Percentiles rank a stretch among this genome's conserved stretches.
Conservation (phyloP, 2,113 vertebrate species). For the Nerophis lumbriciformis region DNA sequence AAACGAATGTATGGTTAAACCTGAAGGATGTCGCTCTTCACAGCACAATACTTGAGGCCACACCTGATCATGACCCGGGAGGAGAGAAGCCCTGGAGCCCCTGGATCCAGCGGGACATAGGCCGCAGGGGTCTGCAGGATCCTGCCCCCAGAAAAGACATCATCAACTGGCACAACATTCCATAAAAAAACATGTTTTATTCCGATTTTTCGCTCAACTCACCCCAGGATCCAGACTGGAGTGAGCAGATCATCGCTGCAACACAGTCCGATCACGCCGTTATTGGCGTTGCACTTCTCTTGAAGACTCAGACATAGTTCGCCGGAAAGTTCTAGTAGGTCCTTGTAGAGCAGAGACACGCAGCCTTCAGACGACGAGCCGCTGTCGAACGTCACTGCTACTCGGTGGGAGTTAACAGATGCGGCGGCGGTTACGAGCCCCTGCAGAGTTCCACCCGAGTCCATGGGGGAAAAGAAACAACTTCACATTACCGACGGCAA, state of each 20-base stretch:
- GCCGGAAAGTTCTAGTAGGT: constrained; percentile 47
- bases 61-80: constrained; percentile 76
- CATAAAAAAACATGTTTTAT: too few relatives aligned
- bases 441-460: constrained; percentile 63
- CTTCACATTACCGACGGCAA: not conserved
- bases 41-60: constrained; percentile 76
- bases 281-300: constrained; percentile 37
- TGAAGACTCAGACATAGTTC: constrained; percentile 71
- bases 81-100: constrained; percentile 70
- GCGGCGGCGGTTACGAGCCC: constrained; percentile 73
- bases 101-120: constrained; percentile 85
- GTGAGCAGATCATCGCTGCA: constrained; percentile 78
- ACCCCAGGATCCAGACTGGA: constrained; percentile 91
- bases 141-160: constrained; percentile 52
- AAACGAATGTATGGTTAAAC: constrained; percentile 55
- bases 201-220: constrained; percentile 25
- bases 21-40: constrained; percentile 78
- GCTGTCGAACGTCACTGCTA: constrained; percentile 77
- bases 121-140: constrained; percentile 85
- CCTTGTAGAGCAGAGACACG: constrained; percentile 60
- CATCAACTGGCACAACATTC: not conserved
- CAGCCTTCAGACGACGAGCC: constrained; percentile 35
- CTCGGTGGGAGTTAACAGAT: constrained; percentile 39
- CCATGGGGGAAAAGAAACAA: constrained; percentile 23
- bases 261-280: constrained; percentile 77